Conservation (phyloP, 1,140 invertebrate genomes). For the Drosophila grimshawi region DNA sequence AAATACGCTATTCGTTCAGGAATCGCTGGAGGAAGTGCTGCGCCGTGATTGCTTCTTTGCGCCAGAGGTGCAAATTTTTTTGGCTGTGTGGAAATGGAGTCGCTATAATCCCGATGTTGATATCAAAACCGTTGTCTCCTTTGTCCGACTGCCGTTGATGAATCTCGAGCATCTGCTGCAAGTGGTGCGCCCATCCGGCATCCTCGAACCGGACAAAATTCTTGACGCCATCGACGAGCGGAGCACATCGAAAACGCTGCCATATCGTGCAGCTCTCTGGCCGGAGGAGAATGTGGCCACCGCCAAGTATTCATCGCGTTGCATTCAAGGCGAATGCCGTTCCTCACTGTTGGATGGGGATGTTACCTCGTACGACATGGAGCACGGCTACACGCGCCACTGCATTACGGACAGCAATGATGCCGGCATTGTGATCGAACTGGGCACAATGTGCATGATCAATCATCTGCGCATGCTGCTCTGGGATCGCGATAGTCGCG, state of each 20-base stretch:
- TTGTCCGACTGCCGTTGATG: conserved; percentile 95
- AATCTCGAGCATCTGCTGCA: conserved; percentile 93
- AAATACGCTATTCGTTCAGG: conserved; percentile 66
- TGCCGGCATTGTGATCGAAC: conserved; percentile 93
- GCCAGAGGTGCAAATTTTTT: conserved; percentile 97
- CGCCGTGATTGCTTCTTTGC: conserved; percentile 97
- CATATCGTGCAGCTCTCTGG: conserved; percentile 92
- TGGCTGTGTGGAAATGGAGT: conserved; percentile 94
- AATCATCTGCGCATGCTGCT: conserved; percentile 97
- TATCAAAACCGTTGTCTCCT: conserved; percentile 85
- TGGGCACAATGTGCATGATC: conserved; percentile 95
- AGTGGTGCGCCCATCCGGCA: conserved; percentile 92
- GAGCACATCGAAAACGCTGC: conserved; percentile 90
- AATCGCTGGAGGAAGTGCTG: conserved; percentile 93
- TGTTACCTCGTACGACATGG: conserved; percentile 85
- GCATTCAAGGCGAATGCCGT: conserved; percentile 94
- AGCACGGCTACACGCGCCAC: conserved; percentile 93
- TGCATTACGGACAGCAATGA: conserved; percentile 91
- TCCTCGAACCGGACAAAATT: conserved; percentile 95
- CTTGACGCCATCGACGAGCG: conserved; percentile 96
- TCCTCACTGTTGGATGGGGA: conserved; percentile 95
- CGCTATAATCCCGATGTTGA: conserved; percentile 90
- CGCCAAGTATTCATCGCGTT: conserved; percentile 90
- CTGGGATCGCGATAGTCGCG: conserved; percentile 97
- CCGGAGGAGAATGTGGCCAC: conserved; percentile 96